Evolutionary conservation across 2,797 vertebrate species (phyloP).

Genomic region (Margarornis squamiger): DNA sequence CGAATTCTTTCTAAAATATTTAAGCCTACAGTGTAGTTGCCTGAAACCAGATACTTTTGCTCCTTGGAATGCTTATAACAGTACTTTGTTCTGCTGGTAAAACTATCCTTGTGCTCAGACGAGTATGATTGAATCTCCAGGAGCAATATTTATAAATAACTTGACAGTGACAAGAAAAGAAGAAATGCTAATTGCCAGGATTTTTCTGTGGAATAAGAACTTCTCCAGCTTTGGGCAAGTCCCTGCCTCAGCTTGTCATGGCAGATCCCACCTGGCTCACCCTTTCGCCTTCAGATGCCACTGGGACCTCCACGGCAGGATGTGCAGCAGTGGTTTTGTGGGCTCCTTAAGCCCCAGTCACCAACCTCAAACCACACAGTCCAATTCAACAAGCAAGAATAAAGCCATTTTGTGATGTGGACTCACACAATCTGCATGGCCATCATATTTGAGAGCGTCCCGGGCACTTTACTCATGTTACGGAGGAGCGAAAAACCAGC

Average conservation of each 20-base stretch:
- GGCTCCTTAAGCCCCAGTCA: not conserved
- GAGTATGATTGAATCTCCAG: not conserved
- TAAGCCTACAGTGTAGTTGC: conserved; percentile 44
- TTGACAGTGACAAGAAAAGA: not conserved
- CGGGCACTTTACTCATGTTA: accelerated
- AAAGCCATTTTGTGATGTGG: not conserved
- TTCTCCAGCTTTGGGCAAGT: not conserved
- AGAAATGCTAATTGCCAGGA: not conserved
- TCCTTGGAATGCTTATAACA: conserved; percentile 12
- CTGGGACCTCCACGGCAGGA: accelerated
- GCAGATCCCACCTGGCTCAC: not conserved
- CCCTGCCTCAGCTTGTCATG: not conserved
- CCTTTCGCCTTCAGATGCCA: accelerated
- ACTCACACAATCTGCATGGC: not conserved
- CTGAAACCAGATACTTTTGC: conserved; percentile 52
- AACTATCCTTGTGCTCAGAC: not conserved
- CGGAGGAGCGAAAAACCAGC: accelerated
- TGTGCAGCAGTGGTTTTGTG: not conserved
- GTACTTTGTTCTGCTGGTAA: conserved; percentile 21
- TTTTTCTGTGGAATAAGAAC: not conserved
- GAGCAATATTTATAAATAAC: conserved; percentile 47
- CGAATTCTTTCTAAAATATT: conserved; percentile 62
- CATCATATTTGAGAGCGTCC: accelerated
- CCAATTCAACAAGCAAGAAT: not conserved
- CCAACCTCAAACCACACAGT: accelerated